Conservation (phyloP, 1,140 invertebrate species). For the Andrena cerasifolii region DNA sequence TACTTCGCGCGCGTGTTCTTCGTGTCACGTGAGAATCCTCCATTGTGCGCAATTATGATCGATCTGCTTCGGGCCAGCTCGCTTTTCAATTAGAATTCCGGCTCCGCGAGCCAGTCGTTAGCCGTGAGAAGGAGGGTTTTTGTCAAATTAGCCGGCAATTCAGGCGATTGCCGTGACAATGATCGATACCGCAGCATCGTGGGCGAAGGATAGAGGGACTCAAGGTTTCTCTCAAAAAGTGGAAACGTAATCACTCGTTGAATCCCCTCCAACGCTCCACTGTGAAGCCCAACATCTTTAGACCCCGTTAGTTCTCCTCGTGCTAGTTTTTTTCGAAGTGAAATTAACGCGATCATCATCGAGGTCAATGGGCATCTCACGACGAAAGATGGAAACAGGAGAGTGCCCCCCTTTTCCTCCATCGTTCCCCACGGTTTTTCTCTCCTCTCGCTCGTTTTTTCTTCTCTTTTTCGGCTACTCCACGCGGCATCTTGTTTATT, state of each 20-base stretch:
- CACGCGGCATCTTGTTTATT: conserved; percentile 81
- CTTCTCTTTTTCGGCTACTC: conserved; percentile 30
- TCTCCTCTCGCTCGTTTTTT: neutral
- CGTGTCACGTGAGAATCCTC: neutral
- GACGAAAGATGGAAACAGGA: conserved; percentile 33
- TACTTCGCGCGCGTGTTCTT: conserved; percentile 36
- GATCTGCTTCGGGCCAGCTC: neutral
- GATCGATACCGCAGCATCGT: neutral
- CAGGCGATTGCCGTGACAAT: neutral
- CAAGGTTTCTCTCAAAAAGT: conserved; percentile 27
- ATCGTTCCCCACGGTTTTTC: conserved; percentile 6
- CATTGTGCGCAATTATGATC: neutral
- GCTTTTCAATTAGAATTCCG: no score
- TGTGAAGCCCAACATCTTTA: neutral
- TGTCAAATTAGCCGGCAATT: conserved; percentile 6
- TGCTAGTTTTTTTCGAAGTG: conserved; percentile 41
- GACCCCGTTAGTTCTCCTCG: conserved; percentile 28
- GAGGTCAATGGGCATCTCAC: conserved; percentile 36
- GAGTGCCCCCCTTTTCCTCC: neutral
- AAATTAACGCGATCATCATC: conserved; percentile 25
- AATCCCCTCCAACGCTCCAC: neutral
- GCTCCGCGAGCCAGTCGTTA: no score
- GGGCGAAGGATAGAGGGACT: neutral
- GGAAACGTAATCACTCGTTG: neutral
- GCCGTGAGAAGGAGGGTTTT: neutral